Evolutionary conservation across 2,888 invertebrate genomes (phyloP).

Genomic region (Mesopsocus fuscifrons): DNA sequence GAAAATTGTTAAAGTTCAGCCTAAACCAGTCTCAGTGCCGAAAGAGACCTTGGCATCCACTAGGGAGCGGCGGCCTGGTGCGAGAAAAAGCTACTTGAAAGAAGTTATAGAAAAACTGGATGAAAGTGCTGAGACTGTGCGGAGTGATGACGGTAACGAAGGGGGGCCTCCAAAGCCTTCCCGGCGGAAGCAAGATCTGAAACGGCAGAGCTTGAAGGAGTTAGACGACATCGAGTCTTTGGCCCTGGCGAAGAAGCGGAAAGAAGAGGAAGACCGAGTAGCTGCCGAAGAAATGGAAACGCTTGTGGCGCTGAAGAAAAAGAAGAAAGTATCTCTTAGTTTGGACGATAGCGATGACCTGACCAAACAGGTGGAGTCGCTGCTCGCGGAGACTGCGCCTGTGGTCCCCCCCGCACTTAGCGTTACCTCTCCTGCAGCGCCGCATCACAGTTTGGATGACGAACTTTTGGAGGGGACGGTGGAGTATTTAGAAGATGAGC

Average conservation of each 20-base stretch:
- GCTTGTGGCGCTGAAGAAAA: slow-evolving; percentile 10
- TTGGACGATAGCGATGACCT: background rate
- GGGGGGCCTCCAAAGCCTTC: background rate
- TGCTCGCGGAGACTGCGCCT: slow-evolving; percentile 1
- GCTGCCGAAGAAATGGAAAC: too few relatives aligned
- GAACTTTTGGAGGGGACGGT: too few relatives aligned
- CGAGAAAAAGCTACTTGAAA: slow-evolving; percentile 3
- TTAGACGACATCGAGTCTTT: background rate
- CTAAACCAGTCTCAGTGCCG: background rate
- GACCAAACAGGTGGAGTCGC: background rate
- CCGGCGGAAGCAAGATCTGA: slow-evolving; percentile 11
- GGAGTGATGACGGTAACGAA: background rate
- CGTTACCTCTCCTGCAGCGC: too few relatives aligned
- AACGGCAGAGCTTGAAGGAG: background rate
- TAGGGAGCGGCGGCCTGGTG: background rate
- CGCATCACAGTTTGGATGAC: too few relatives aligned
- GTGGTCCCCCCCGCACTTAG: too few relatives aligned
- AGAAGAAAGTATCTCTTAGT: slow-evolving; percentile 7
- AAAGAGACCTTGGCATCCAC: background rate
- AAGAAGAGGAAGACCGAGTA: too few relatives aligned
- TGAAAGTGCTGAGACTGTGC: background rate
- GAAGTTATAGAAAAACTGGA: slow-evolving; percentile 6
- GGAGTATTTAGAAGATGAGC: too few relatives aligned
- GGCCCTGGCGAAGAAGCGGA: slow-evolving; percentile 10
- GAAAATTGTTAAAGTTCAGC: slow-evolving; percentile 3